Base-by-base conservation (phyloP, 2,888 invertebrate species). In the Eledone cirrhosa region DNA sequence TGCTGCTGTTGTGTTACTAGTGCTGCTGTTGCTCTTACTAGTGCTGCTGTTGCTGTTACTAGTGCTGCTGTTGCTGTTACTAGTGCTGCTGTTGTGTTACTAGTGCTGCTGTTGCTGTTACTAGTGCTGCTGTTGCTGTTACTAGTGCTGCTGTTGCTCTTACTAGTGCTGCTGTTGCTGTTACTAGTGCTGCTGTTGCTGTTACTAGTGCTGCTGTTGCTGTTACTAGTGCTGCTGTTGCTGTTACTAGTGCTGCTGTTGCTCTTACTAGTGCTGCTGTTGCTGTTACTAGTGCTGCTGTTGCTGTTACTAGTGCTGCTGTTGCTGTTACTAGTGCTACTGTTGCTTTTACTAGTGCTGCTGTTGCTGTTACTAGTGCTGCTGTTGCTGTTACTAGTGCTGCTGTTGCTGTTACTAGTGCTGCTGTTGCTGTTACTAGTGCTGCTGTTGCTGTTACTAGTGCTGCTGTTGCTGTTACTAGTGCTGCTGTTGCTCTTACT, bases 11-110 rank as follows among this genome's bases (percentile, higher is more conserved):
- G n/a, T n/a, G n/a, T n/a, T n/a, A n/a, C n/a, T n/a, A n/a, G n/a
- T n/a, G n/a, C n/a, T n/a, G n/a, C n/a, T 59, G 59, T n/a, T 59
- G 59, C 59, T 59, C 59, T 59, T 59, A n/a, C 59, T n/a, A n/a
- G n/a, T 59, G 59, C 59, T 59, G 59, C n/a, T 59, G 59, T n/a
- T 59, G 59, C 16, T 59, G n/a, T n/a, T 59, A n/a, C n/a, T 59
- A n/a, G 19, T 59, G 59, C 59, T 59, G 59, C 59, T 59, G 59
- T 19, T 59, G 59, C 59, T 59, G 59, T 59, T 59, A n/a, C 59
- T 59, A n/a, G n/a, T 59, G 59, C n/a, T n/a, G n/a, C n/a, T n/a
- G n/a, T n/a, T n/a, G n/a, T n/a, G n/a, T n/a, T n/a, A n/a, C n/a
- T n/a, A n/a, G n/a, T n/a, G n/a, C n/a, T n/a, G n/a, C n/a, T n/a